Evolutionary conservation across 2,888 invertebrate species (phyloP).

Genomic region (Busseola fusca): DNA sequence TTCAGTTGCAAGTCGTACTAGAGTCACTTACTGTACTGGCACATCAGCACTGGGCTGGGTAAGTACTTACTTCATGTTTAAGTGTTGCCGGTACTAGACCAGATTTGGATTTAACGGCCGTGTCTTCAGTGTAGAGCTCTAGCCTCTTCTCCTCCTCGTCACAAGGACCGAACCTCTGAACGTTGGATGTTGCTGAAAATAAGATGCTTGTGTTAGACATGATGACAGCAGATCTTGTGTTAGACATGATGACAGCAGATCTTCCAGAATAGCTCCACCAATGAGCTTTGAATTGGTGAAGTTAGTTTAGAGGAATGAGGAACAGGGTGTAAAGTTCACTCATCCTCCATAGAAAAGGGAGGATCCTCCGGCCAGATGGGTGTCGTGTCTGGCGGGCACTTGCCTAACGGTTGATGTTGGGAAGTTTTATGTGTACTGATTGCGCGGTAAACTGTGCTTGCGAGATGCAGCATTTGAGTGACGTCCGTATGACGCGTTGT

Average conservation of each 20-base stretch:
- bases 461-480: too few species aligned
- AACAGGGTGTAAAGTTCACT: too few species aligned
- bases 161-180: conserved; percentile 73
- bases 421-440: too few species aligned
- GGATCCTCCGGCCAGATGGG: too few species aligned
- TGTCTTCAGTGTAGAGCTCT: conserved; percentile 66
- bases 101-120: background rate
- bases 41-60: background rate
- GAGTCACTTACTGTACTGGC: background rate
- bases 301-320: too few species aligned
- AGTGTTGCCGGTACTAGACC: background rate
- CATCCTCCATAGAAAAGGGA: too few species aligned
- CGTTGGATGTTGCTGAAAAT: conserved; percentile 54
- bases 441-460: too few species aligned
- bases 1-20: background rate
- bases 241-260: background rate
- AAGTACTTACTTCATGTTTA: conserved; percentile 67
- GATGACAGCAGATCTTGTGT: too few species aligned
- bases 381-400: too few species aligned
- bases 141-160: conserved; percentile 66
- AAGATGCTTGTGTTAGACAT: background rate
- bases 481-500: too few species aligned
- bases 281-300: too few species aligned
- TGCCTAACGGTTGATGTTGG: too few species aligned
- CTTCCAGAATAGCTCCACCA: background rate